phyloP scores from a whole-genome alignment of 92 coral and sea anemone genomes.

The Parazoanthus darwini region DNA sequence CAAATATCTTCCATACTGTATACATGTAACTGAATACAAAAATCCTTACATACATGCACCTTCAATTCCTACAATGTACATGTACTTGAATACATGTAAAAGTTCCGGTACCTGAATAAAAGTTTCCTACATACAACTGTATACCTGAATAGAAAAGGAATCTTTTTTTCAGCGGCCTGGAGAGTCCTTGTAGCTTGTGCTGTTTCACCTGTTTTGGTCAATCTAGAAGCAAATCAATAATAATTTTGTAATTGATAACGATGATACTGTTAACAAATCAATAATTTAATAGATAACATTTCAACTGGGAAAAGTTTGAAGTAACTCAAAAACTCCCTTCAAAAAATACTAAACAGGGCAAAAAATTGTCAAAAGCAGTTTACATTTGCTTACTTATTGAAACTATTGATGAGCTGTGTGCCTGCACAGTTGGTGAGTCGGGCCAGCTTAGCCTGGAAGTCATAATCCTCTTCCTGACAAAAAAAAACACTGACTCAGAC shows the following conservation, averaged over 20 bases:
- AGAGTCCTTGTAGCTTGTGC: conserved; percentile 69
- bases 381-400: conserved; percentile 71
- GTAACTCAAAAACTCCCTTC: background rate
- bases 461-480: conserved; percentile 85
- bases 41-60: background rate
- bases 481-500: background rate
- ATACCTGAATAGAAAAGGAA: conserved; percentile 81
- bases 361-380: background rate
- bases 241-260: background rate
- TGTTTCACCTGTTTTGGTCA: conserved; percentile 77
- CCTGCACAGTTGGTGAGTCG: conserved; percentile 82
- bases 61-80: too few relatives aligned
- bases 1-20: too few relatives aligned
- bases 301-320: too few relatives aligned
- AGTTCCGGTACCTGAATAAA: conserved; percentile 61
- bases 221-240: conserved; percentile 41
- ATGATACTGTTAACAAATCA: background rate
- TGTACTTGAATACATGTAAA: conserved; percentile 67
- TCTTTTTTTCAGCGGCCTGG: conserved; percentile 71
- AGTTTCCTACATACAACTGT: conserved; percentile 59
- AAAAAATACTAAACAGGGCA: background rate
- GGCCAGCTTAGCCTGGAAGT: conserved; percentile 88
- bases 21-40: background rate
- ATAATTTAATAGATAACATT: background rate
- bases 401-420: conserved; percentile 80